Percentiles rank a stretch among this genome's conserved stretches.
These are phyloP conservation scores for Turdus rufiventris DNA, from an alignment of 2,113 vertebrate species.

Conservation along the genomic window DNA sequence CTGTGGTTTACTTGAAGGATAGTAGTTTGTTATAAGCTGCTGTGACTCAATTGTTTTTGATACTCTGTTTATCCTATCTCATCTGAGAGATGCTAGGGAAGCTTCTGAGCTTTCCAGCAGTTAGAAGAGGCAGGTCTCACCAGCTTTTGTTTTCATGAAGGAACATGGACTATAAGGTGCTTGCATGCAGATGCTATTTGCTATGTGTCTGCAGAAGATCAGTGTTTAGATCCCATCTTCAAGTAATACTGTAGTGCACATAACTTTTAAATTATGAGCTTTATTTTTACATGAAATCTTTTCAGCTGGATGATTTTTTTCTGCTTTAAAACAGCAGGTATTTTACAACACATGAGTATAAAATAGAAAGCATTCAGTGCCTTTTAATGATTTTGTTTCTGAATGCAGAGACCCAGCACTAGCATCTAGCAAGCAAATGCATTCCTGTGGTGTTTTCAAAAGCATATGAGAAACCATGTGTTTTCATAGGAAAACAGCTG, in stretches of 20 bases:
- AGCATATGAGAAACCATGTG: constrained; percentile 12
- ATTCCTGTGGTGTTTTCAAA: constrained; percentile 15
- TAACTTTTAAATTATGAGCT: not conserved
- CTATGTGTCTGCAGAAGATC: not conserved
- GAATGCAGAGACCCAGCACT: not conserved
- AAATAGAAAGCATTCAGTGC: not conserved
- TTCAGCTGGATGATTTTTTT: not conserved
- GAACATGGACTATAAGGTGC: not conserved
- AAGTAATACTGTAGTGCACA: not conserved
- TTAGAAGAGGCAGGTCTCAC: not conserved
- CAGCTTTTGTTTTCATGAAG: not conserved
- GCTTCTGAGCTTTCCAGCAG: not conserved
- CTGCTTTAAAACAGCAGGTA: not conserved
- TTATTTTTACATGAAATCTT: not conserved
- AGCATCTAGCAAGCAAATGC: not conserved
- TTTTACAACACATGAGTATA: not conserved
- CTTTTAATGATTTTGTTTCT: not conserved
- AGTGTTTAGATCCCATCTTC: not conserved
- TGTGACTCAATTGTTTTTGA: not conserved
- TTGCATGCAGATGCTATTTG: not conserved
- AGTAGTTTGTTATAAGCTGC: not conserved
- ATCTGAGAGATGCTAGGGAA: not conserved
- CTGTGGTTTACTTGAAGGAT: not conserved
- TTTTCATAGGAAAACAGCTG: constrained; percentile 56
- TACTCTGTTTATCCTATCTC: not conserved